These are phyloP conservation scores for Leptinotarsa haldemani DNA, from an alignment of 2,888 invertebrate species.

Conservation along the genomic window DNA sequence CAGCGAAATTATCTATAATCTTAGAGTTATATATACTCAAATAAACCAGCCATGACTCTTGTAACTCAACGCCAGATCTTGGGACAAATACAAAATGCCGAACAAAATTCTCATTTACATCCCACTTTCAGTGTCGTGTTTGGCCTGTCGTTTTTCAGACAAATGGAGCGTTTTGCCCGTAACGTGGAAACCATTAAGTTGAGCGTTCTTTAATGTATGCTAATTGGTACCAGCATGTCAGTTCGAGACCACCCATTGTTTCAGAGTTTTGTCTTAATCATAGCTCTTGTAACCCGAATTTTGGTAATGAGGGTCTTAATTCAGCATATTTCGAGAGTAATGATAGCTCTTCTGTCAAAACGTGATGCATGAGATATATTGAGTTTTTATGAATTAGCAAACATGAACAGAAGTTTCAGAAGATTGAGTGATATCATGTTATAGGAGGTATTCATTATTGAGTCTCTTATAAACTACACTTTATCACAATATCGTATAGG, in stretches of 20 bases:
- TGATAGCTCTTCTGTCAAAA: conserved; percentile 13
- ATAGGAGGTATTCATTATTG: too few relatives aligned
- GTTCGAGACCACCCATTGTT: conserved; percentile 24
- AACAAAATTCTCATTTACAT: conserved; percentile 1
- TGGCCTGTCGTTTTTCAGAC: conserved; percentile 9
- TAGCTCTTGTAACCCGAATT: conserved; percentile 13
- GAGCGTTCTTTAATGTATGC: conserved; percentile 24
- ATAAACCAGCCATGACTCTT: too few relatives aligned
- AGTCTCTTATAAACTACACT: too few relatives aligned
- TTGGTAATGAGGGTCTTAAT: conserved; percentile 20
- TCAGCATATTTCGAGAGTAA: background rate
- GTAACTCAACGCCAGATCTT: too few relatives aligned
- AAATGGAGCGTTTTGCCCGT: conserved; percentile 11
- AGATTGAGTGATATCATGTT: too few relatives aligned
- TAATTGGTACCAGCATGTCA: conserved; percentile 22
- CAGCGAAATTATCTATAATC: too few relatives aligned
- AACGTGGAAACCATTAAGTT: conserved; percentile 19
- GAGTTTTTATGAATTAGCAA: background rate
- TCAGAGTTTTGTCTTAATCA: conserved; percentile 20
- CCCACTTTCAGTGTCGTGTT: conserved; percentile 1
- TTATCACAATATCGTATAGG: too few relatives aligned
- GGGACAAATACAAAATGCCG: background rate
- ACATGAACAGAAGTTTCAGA: too few relatives aligned
- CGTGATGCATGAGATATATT: background rate
- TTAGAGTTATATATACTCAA: too few relatives aligned